Evolutionary conservation across 2,888 invertebrate genomes (phyloP).

Genomic region (Macrophya annulata): DNA sequence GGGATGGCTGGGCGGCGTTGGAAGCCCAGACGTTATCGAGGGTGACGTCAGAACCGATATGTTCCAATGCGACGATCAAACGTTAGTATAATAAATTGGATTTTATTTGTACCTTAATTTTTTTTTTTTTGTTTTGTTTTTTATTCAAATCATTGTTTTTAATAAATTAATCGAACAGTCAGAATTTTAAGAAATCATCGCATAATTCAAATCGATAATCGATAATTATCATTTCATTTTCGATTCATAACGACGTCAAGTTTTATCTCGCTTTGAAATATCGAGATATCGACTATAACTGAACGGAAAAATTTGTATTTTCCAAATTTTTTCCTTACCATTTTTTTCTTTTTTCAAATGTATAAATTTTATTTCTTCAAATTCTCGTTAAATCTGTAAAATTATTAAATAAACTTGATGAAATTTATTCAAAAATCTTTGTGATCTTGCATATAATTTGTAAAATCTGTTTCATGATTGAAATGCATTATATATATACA

Average conservation of each 20-base stretch:
- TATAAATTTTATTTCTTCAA: neutral
- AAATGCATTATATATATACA: too few species aligned
- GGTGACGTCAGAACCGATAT: conserved; percentile 66
- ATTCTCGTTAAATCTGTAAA: neutral
- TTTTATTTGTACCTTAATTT: neutral
- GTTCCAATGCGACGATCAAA: conserved; percentile 69
- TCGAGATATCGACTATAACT: neutral
- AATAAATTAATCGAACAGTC: neutral
- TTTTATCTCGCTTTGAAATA: neutral
- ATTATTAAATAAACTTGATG: neutral
- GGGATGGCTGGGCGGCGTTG: conserved; percentile 82
- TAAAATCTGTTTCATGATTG: neutral
- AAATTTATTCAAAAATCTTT: neutral
- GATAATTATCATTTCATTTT: neutral
- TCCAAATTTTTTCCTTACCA: neutral
- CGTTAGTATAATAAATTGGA: conserved; percentile 12
- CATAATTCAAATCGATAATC: neutral
- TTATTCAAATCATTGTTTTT: neutral
- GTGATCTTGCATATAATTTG: neutral
- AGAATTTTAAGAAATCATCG: neutral
- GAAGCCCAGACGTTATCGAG: conserved; percentile 80
- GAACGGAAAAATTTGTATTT: neutral
- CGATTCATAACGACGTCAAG: neutral
- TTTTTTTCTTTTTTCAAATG: too few species aligned
- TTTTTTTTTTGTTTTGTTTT: neutral